phyloP scores from a whole-genome alignment of 2,888 invertebrate species.

The Germaria angustata region DNA sequence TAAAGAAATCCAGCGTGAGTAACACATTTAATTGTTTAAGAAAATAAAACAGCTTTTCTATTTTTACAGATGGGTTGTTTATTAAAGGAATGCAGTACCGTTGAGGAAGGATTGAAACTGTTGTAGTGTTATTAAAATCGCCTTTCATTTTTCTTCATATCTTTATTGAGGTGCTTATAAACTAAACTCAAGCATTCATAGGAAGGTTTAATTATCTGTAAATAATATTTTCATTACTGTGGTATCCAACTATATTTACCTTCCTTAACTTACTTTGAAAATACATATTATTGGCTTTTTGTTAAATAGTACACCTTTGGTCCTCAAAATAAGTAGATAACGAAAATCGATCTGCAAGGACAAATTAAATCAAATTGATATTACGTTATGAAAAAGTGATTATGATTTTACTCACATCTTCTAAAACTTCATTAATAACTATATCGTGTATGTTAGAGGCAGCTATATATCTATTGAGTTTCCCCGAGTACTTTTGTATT shows the following conservation, averaged over 20 bases:
- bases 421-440: slow-evolving; percentile 80
- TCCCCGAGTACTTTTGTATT: slow-evolving; percentile 74
- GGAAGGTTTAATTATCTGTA: slow-evolving; percentile 77
- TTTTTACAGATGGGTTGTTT: slow-evolving; percentile 69
- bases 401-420: slow-evolving; percentile 74
- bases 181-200: slow-evolving; percentile 78
- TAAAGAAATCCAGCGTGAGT: slow-evolving; percentile 35
- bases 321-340: slow-evolving; percentile 78
- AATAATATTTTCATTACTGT: slow-evolving; percentile 43
- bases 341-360: slow-evolving; percentile 78
- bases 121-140: slow-evolving; percentile 13
- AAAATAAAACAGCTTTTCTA: neutral
- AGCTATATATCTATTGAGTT: slow-evolving; percentile 76
- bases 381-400: too few species aligned
- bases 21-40: neutral
- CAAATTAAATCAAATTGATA: neutral
- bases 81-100: slow-evolving; percentile 64
- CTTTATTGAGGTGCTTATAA: slow-evolving; percentile 72
- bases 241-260: too few species aligned
- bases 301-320: slow-evolving; percentile 75
- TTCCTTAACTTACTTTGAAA: slow-evolving; percentile 75
- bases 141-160: slow-evolving; percentile 58
- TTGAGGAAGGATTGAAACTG: slow-evolving; percentile 53
- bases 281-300: slow-evolving; percentile 77
- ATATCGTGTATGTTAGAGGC: slow-evolving; percentile 77